These are phyloP conservation scores for Napeogenes inachia DNA, from an alignment of 2,888 invertebrate genomes.

Conservation along the genomic window DNA sequence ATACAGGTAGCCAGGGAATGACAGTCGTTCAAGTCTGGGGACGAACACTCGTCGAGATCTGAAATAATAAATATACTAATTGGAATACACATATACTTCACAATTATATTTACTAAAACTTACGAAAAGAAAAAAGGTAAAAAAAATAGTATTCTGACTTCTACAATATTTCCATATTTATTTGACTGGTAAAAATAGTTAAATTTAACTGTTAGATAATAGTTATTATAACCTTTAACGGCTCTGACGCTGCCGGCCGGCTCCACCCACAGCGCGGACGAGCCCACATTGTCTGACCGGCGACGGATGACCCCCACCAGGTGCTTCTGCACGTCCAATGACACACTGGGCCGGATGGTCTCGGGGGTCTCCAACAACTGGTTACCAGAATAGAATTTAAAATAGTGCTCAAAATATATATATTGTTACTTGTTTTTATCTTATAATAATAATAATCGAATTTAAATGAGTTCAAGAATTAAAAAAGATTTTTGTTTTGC, in stretches of 20 bases:
- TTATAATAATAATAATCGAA: too few species aligned
- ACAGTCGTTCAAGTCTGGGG: conserved; percentile 90
- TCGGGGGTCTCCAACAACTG: conserved; percentile 86
- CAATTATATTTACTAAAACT: neutral
- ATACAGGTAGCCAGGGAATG: conserved; percentile 86
- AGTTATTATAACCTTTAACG: conserved; percentile 75
- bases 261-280: conserved; percentile 90
- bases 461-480: too few species aligned
- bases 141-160: too few species aligned
- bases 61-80: conserved; percentile 25
- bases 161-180: too few species aligned
- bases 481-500: too few species aligned
- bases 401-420: too few species aligned
- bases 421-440: too few species aligned
- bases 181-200: too few species aligned
- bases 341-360: conserved; percentile 79
- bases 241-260: conserved; percentile 88
- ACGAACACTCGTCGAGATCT: conserved; percentile 93
- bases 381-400: neutral
- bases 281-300: conserved; percentile 91
- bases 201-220: too few species aligned
- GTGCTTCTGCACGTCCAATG: conserved; percentile 89
- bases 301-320: conserved; percentile 88
- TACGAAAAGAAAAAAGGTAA: too few species aligned
- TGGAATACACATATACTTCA: neutral